Conservation (phyloP, 2,888 invertebrate species). For the Leptura quadrifasciata region DNA sequence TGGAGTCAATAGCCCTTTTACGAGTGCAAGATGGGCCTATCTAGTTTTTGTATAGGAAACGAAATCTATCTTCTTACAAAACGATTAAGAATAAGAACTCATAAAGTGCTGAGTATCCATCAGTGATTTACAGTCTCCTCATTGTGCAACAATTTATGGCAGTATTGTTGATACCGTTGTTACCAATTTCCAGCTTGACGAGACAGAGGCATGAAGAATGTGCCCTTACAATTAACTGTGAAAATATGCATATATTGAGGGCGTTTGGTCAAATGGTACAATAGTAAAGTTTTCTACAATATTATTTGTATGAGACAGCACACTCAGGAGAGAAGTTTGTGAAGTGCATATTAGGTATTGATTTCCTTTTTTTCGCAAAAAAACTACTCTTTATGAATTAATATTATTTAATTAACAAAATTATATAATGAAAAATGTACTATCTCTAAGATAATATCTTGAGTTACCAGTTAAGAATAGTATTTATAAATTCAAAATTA, state of each 20-base stretch:
- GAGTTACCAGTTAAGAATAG: too few relatives aligned
- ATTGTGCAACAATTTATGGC: slow-evolving; percentile 1
- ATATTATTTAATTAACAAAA: too few relatives aligned
- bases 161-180: not conserved
- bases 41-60: not conserved
- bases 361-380: too few relatives aligned
- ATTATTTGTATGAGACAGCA: too few relatives aligned
- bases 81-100: not conserved
- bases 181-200: not conserved
- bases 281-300: too few relatives aligned
- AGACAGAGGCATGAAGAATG: not conserved
- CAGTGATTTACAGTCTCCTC: not conserved
- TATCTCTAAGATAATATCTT: too few relatives aligned
- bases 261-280: not conserved
- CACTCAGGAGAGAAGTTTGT: too few relatives aligned
- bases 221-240: not conserved
- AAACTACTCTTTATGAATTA: too few relatives aligned
- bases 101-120: not conserved
- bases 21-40: not conserved
- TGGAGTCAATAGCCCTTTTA: not conserved
- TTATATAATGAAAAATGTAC: too few relatives aligned
- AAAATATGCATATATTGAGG: not conserved
- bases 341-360: too few relatives aligned
- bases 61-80: not conserved
- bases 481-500: too few relatives aligned